phyloP scores from a whole-genome alignment of 2,888 invertebrate genomes.

The Mycalesis mineus region DNA sequence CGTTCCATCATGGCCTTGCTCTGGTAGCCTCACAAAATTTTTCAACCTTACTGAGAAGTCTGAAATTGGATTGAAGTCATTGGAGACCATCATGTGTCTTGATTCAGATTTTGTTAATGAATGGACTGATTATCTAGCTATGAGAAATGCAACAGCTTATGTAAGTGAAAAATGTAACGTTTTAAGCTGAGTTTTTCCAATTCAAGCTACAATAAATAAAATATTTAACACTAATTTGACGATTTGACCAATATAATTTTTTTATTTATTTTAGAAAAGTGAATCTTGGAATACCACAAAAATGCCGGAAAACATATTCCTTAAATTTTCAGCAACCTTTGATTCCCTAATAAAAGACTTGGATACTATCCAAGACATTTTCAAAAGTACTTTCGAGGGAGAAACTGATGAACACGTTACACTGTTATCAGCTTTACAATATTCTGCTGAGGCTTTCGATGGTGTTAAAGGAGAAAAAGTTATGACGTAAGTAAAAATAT shows the following conservation, averaged over 20 bases:
- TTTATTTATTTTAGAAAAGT: slow-evolving; percentile 38
- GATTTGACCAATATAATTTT: no score
- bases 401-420: slow-evolving; percentile 33
- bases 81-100: slow-evolving; percentile 70
- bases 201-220: no score
- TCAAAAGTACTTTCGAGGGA: slow-evolving; percentile 40
- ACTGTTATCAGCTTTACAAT: slow-evolving; percentile 45
- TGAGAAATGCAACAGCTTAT: slow-evolving; percentile 39
- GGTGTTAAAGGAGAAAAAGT: slow-evolving; percentile 40
- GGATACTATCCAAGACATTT: slow-evolving; percentile 37
- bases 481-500: slow-evolving; percentile 47
- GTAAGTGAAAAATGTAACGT: slow-evolving; percentile 42
- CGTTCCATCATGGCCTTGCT: slow-evolving; percentile 73
- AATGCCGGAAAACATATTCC: slow-evolving; percentile 51
- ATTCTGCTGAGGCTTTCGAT: slow-evolving; percentile 43
- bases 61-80: slow-evolving; percentile 51
- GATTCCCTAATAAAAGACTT: slow-evolving; percentile 51
- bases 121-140: slow-evolving; percentile 57
- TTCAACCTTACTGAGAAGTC: slow-evolving; percentile 47
- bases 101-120: slow-evolving; percentile 55
- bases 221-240: no score
- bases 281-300: slow-evolving; percentile 47
- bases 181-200: no score
- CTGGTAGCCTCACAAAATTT: slow-evolving; percentile 49
- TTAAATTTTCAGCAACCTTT: slow-evolving; percentile 58